phyloP scores from a whole-genome alignment of 1,140 invertebrate species.

The Pristionchus pacificus region DNA sequence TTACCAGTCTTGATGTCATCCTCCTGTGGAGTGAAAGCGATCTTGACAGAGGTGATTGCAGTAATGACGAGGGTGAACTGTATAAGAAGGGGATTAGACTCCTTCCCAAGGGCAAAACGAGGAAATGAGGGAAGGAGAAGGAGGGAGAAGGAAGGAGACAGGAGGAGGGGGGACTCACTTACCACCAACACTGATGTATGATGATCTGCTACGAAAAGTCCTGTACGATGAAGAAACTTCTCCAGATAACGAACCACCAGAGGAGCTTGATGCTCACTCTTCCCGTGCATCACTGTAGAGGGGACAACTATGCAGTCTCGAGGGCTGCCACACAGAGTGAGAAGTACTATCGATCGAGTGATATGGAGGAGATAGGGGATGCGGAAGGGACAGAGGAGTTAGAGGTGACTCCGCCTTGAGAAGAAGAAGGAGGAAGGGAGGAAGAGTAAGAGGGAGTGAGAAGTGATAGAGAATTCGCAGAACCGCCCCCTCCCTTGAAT shows the following conservation, averaged over 20 bases:
- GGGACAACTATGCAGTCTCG: neutral
- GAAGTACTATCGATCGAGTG: too few species aligned
- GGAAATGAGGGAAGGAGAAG: neutral
- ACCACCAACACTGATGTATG: constrained; percentile 17
- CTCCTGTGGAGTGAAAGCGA: constrained; percentile 29
- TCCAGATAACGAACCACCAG: constrained; percentile 28
- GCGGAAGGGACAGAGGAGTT: neutral
- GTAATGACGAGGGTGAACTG: constrained; percentile 27
- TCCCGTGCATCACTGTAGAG: neutral
- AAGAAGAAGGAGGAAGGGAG: neutral
- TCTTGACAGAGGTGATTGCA: constrained; percentile 27
- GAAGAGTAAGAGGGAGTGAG: too few species aligned
- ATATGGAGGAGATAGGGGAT: neutral
- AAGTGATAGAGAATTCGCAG: too few species aligned
- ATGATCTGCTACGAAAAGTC: constrained; percentile 27
- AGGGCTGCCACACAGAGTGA: neutral
- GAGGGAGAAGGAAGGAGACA: neutral
- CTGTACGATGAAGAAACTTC: constrained; percentile 15
- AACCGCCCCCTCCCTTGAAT: too few species aligned
- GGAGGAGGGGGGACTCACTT: constrained; percentile 3
- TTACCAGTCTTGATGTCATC: constrained; percentile 36
- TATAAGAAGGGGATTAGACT: constrained; percentile 1
- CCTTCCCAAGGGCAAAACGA: neutral
- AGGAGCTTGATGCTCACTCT: constrained; percentile 4
- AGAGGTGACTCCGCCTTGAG: neutral